Conservation (phyloP, 2,797 vertebrate genomes). For the Spondyliosoma cantharus region DNA sequence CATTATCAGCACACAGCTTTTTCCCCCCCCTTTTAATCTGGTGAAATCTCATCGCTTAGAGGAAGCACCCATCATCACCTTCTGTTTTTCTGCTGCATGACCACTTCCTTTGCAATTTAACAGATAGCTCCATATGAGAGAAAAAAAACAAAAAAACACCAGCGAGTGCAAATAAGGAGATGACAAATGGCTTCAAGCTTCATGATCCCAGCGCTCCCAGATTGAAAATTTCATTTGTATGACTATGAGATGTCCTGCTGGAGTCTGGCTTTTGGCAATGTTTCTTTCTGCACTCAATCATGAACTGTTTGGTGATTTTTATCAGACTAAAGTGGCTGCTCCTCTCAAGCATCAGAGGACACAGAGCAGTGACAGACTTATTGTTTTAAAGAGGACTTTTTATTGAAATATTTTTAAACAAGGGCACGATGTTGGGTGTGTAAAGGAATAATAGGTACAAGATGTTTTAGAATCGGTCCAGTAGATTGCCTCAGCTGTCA, state of each 20-base stretch:
- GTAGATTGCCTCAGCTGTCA: too few relatives aligned
- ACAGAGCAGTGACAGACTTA: slow-evolving; percentile 16
- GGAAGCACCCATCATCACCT: slow-evolving; percentile 57
- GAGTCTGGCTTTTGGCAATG: slow-evolving; percentile 17
- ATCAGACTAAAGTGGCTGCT: slow-evolving; percentile 27
- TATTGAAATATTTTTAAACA: too few relatives aligned
- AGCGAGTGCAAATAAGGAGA: slow-evolving; percentile 52
- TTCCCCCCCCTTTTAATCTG: slow-evolving; percentile 43
- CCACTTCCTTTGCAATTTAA: slow-evolving; percentile 66
- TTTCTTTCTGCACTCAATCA: slow-evolving; percentile 23
- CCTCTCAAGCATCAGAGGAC: background rate
- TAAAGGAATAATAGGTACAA: too few relatives aligned
- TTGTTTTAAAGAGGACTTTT: slow-evolving; percentile 4
- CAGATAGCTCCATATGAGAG: slow-evolving; percentile 58
- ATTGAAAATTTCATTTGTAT: slow-evolving; percentile 61
- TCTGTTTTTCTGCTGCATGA: slow-evolving; percentile 65
- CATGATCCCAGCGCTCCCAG: slow-evolving; percentile 48
- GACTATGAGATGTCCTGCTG: slow-evolving; percentile 36
- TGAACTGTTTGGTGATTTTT: slow-evolving; percentile 36
- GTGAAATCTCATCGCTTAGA: slow-evolving; percentile 54
- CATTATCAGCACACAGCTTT: slow-evolving; percentile 32
- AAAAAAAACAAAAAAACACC: background rate
- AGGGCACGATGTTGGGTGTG: too few relatives aligned
- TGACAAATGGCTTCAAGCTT: slow-evolving; percentile 65
- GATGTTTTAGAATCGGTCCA: too few relatives aligned